Conservation (phyloP, 2,113 vertebrate species). For the Carlito syrichta region DNA sequence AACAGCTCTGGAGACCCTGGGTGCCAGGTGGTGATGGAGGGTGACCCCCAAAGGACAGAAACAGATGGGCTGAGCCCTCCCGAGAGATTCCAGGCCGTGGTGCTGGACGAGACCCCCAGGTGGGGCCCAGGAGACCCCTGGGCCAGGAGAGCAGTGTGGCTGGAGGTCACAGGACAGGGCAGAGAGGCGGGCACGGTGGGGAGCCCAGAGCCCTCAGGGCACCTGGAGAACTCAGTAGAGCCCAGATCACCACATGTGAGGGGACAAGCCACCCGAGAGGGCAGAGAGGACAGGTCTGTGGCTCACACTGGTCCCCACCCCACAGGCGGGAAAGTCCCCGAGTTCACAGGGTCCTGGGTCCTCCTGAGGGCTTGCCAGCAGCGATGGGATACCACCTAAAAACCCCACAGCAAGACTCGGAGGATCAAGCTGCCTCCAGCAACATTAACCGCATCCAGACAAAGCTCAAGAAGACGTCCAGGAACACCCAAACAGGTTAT, state of each 20-base stretch:
- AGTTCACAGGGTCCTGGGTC: rapidly evolving
- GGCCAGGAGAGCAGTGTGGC: rapidly evolving
- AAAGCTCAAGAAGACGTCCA: background rate
- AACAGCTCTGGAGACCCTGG: rapidly evolving
- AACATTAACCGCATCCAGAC: background rate
- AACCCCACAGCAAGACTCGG: background rate
- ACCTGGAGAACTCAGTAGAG: too few species aligned
- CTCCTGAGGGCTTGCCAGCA: background rate
- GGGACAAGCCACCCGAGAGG: background rate
- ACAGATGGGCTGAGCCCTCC: rapidly evolving
- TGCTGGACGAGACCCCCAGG: background rate
- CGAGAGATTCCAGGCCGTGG: background rate
- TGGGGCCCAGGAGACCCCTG: rapidly evolving
- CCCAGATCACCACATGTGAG: rapidly evolving
- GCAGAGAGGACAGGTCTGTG: background rate
- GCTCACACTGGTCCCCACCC: too few species aligned
- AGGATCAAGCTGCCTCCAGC: background rate
- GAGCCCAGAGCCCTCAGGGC: rapidly evolving
- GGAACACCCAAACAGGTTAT: background rate
- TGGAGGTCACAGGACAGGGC: rapidly evolving
- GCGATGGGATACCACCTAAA: background rate
- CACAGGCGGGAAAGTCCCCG: background rate
- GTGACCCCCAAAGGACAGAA: background rate
- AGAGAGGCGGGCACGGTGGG: rapidly evolving
- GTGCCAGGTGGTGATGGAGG: rapidly evolving